A percentile compares a stretch with the other conserved stretches of the same genome.
These are phyloP conservation scores for Ancistrus triradiatus DNA, from an alignment of 2,113 vertebrate species.

Conservation along the genomic window DNA sequence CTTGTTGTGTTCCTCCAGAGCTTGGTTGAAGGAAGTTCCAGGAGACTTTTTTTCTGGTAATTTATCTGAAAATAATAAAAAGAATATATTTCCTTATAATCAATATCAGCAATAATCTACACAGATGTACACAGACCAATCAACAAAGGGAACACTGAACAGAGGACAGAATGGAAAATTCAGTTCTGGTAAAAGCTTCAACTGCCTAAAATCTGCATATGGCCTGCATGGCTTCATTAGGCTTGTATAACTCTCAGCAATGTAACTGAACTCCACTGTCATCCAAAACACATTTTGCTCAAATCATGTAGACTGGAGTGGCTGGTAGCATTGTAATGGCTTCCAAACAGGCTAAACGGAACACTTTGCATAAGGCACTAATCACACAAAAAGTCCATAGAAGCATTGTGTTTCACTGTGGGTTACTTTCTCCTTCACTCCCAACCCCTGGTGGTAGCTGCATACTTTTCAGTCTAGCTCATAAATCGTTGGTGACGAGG, in stretches of 20 bases:
- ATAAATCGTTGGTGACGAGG: conserved; percentile 25
- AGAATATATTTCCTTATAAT: too few relatives aligned
- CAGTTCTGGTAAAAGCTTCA: not conserved
- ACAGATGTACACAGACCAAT: too few relatives aligned
- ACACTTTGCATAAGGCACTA: not conserved
- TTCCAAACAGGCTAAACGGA: conserved; percentile 7
- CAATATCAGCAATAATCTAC: too few relatives aligned
- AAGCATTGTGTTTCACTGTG: not conserved
- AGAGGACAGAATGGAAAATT: conserved; percentile 17
- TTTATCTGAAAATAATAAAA: too few relatives aligned
- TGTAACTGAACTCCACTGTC: conserved; percentile 12
- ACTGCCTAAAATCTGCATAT: conserved; percentile 25
- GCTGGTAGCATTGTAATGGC: not conserved
- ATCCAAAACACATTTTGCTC: not conserved
- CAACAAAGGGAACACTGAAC: not conserved
- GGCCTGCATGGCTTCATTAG: conserved; percentile 32
- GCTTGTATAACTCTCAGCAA: conserved; percentile 7
- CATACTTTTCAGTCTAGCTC: conserved; percentile 12
- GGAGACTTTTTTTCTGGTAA: too few relatives aligned
- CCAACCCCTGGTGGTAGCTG: conserved; percentile 14
- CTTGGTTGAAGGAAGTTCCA: too few relatives aligned
- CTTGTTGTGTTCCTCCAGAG: too few relatives aligned
- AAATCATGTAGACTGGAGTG: conserved; percentile 1
- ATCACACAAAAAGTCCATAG: conserved; percentile 11
- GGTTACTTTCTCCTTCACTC: conserved; percentile 1